These are phyloP conservation scores for Aphaenogaster rudis DNA, from an alignment of 1,140 invertebrate genomes.

Conservation along the genomic window DNA sequence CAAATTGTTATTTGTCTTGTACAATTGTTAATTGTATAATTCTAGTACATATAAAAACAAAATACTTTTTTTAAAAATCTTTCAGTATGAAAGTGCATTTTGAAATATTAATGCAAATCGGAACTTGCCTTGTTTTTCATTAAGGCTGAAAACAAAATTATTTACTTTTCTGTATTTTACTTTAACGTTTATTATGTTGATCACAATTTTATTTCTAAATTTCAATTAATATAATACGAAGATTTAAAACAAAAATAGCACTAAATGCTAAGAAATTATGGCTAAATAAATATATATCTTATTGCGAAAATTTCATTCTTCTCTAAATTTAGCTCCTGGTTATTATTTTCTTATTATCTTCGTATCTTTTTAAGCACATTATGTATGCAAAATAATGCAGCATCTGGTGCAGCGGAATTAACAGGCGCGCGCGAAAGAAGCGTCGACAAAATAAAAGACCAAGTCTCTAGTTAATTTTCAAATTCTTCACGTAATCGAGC, in stretches of 20 bases:
- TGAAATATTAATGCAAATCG: background rate
- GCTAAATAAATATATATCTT: background rate
- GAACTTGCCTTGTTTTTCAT: background rate
- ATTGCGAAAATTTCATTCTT: background rate
- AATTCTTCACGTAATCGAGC: background rate
- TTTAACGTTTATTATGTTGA: background rate
- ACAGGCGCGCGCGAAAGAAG: background rate
- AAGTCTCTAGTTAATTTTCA: conserved; percentile 17
- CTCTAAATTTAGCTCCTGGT: conserved; percentile 6
- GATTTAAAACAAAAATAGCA: background rate
- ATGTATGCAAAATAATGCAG: background rate
- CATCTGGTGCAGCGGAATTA: conserved; percentile 14
- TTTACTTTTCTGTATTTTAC: background rate
- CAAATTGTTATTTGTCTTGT: background rate
- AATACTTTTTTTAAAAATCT: background rate
- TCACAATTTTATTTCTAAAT: background rate
- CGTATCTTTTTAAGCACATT: background rate
- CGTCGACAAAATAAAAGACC: background rate
- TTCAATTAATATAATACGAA: background rate
- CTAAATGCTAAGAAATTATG: background rate
- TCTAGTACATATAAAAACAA: background rate
- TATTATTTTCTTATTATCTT: background rate
- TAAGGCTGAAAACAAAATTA: background rate
- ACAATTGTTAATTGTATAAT: background rate
- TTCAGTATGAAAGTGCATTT: background rate